Conservation (phyloP, 2,113 vertebrate genomes). For the Myanophis thanlyinensis region DNA sequence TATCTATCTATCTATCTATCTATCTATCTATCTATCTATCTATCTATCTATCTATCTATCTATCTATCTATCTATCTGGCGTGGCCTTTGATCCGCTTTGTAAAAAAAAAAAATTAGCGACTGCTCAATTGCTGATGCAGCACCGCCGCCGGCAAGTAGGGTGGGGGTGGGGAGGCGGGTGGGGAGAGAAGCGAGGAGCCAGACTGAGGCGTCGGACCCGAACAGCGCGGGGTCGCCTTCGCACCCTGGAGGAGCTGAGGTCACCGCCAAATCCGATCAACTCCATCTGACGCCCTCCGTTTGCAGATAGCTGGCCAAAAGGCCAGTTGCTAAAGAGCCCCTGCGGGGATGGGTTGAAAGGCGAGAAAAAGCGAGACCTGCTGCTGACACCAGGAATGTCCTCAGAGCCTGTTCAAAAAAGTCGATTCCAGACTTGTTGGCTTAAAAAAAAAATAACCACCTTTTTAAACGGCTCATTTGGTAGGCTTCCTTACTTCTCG, state of each 20-base stretch:
- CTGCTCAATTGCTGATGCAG: conserved; percentile 65
- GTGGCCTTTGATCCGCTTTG: conserved; percentile 61
- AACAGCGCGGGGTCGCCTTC: background rate
- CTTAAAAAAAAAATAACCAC: too few relatives aligned
- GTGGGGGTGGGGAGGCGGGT: background rate
- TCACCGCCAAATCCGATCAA: conserved; percentile 4
- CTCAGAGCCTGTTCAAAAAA: background rate
- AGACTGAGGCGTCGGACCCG: background rate
- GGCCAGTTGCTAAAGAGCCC: background rate
- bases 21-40: too few relatives aligned
- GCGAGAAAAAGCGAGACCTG: background rate
- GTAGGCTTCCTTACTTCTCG: background rate
- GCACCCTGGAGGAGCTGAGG: background rate
- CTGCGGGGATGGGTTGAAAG: background rate
- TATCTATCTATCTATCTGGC: too few relatives aligned
- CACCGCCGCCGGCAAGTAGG: background rate
- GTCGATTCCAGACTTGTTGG: background rate
- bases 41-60: too few relatives aligned
- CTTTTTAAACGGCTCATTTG: background rate
- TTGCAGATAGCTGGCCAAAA: background rate
- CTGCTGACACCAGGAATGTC: background rate
- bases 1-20: too few relatives aligned
- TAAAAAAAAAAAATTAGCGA: conserved; percentile 47
- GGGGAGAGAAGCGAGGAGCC: background rate
- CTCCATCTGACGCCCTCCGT: background rate